A percentile compares a stretch with the other conserved stretches of the same genome.
Conservation (phyloP, 2,888 invertebrate genomes). For the Ochropacha duplaris region DNA sequence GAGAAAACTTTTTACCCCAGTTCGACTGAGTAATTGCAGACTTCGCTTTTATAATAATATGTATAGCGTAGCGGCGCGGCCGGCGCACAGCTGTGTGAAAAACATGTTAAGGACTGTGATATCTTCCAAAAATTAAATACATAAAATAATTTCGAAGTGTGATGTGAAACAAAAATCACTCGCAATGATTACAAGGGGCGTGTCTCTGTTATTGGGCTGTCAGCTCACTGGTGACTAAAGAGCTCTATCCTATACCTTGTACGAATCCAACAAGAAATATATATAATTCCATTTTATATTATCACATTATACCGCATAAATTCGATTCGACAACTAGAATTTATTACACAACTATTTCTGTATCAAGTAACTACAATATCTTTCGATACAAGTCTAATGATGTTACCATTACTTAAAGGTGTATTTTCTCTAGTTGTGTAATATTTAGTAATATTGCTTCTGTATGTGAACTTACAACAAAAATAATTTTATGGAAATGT, state of each 20-base stretch:
- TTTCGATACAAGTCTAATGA: no score
- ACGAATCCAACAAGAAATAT: constrained; percentile 9
- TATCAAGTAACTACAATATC: no score
- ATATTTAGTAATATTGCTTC: no score
- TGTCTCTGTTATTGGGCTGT: constrained; percentile 70
- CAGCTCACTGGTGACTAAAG: constrained; percentile 50
- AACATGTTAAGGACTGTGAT: constrained; percentile 66
- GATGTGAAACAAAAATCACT: constrained; percentile 72
- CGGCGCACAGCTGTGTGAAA: constrained; percentile 34
- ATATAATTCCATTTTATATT: background rate
- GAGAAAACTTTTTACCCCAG: constrained; percentile 52
- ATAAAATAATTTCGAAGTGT: constrained; percentile 69
- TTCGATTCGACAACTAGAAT: no score
- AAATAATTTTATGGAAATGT: no score
- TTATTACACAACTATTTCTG: no score
- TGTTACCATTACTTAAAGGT: no score
- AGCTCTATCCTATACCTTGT: constrained; percentile 34
- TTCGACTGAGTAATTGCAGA: constrained; percentile 63
- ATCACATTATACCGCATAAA: background rate
- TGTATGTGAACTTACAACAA: no score
- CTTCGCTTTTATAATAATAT: constrained; percentile 66
- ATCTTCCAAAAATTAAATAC: constrained; percentile 64
- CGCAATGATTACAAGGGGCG: constrained; percentile 68
- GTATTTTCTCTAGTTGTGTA: no score
- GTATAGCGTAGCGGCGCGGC: constrained; percentile 49